Conservation (phyloP, 2,888 invertebrate species). For the Ypsolopha scabrella region DNA sequence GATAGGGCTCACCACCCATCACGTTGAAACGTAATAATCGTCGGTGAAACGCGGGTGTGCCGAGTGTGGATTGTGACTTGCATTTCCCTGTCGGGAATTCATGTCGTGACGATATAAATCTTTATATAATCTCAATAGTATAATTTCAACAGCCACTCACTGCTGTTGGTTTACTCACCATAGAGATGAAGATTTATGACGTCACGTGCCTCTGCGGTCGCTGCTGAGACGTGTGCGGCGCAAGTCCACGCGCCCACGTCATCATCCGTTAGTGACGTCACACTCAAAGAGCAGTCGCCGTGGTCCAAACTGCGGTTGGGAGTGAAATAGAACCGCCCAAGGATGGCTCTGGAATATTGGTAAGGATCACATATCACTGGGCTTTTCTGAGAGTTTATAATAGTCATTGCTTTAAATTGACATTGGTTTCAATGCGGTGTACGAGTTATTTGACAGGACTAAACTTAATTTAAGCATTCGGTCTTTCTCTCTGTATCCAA, state of each 20-base stretch:
- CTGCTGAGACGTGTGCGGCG: constrained; percentile 40
- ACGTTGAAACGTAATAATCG: no score
- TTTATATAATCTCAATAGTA: no score
- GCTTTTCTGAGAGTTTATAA: neutral
- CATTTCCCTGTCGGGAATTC: no score
- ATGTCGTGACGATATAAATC: no score
- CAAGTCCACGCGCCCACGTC: constrained; percentile 62
- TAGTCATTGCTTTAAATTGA: neutral
- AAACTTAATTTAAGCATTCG: neutral
- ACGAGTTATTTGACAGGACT: neutral
- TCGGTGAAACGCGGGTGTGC: no score
- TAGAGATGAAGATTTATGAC: constrained; percentile 17
- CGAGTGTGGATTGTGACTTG: no score
- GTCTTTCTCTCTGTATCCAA: no score
- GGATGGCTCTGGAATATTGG: constrained; percentile 34
- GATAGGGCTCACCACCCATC: no score
- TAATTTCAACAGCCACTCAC: no score
- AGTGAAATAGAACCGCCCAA: constrained; percentile 51
- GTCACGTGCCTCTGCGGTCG: constrained; percentile 37
- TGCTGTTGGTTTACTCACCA: neutral
- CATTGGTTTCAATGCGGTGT: neutral
- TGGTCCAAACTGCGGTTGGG: constrained; percentile 33
- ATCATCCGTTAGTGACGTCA: constrained; percentile 29
- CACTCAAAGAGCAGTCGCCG: constrained; percentile 60
- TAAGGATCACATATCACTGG: neutral